These are phyloP conservation scores for Scomber colias DNA, from an alignment of 2,113 vertebrate species.

Conservation along the genomic window DNA sequence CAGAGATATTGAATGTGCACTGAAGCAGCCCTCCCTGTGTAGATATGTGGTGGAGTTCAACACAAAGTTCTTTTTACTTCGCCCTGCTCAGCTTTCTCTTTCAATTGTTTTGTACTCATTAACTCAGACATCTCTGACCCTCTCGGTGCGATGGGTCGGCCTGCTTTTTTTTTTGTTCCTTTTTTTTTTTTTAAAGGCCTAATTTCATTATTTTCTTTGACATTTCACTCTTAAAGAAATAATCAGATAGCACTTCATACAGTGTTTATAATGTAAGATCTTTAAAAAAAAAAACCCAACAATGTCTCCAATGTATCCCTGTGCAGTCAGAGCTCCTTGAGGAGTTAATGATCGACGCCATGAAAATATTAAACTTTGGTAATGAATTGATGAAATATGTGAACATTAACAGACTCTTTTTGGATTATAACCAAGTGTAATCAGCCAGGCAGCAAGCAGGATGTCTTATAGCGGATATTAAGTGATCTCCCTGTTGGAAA, in stretches of 20 bases:
- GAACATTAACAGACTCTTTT: slow-evolving; percentile 59
- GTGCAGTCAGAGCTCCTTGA: slow-evolving; percentile 44
- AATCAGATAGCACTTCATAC: slow-evolving; percentile 40
- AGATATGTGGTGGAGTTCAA: slow-evolving; percentile 63
- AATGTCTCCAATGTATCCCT: slow-evolving; percentile 36
- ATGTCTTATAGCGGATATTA: slow-evolving; percentile 22
- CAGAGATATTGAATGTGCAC: slow-evolving; percentile 76
- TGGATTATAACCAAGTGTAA: slow-evolving; percentile 10
- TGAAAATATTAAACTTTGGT: slow-evolving; percentile 55
- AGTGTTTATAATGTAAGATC: slow-evolving; percentile 46
- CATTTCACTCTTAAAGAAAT: slow-evolving; percentile 47
- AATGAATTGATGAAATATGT: slow-evolving; percentile 60
- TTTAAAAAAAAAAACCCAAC: slow-evolving; percentile 34
- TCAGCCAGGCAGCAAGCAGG: neutral
- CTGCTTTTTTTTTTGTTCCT: slow-evolving; percentile 16
- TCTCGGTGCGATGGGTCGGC: slow-evolving; percentile 1
- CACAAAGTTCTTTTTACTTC: slow-evolving; percentile 38
- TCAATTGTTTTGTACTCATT: slow-evolving; percentile 67
- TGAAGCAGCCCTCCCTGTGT: slow-evolving; percentile 69
- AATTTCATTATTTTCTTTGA: slow-evolving; percentile 53
- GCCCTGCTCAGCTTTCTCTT: slow-evolving; percentile 56
- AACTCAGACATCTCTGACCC: slow-evolving; percentile 52
- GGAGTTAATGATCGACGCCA: slow-evolving; percentile 58
- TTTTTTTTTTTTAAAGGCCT: slow-evolving; percentile 25
- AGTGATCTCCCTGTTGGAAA: slow-evolving; percentile 43